Base-by-base conservation (phyloP, 2,797 vertebrate genomes). In the Enteromius fasciolatus region DNA sequence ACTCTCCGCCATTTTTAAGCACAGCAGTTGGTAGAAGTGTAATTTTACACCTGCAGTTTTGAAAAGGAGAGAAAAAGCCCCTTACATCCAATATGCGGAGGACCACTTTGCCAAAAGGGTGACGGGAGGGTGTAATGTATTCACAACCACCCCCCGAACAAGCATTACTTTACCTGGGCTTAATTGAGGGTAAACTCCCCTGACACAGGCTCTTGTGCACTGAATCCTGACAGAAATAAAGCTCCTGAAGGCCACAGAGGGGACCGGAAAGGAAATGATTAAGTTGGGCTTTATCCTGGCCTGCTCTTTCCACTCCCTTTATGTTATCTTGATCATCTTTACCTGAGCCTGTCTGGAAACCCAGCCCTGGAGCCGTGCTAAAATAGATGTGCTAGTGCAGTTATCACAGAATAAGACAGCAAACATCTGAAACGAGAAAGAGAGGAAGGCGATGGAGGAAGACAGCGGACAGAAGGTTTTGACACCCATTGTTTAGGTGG, bases 101-200 rank as follows among this genome's bases (percentile, higher is more conserved):
- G 89, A 80, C 48, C 84, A 84, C 90, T 87, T 28, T 82, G 81
- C 73, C 64, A 76, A 80, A 83, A 64, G 89, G 63, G 83, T 90
- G 91, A 93, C 89, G 90, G 91, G 87, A 90, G 88, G 74, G 89
- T 92, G 88, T 93, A 92, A 93, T 93, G 91, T 91, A 93, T 94
- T 94, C 93, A 91, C 84, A 89, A 85, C 50, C 76, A 89, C 46
- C 90, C 90, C 89, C 83, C 76, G 90, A 89, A 92, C 85, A 90
- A 88, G 90, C 93, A 92, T 92, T 92, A 87, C 93, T 94, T 93
- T 94, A 94, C 93, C 92, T 94, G 91, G 93, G 91, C 91, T 94
- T 95, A 95, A 95, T 94, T 95, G 94, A 94, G 93, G 92, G 91
- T 93, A 94, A 94, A 93, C 90, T 94, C 93, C 92, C 93, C 85